Percentiles rank a stretch among this genome's conserved stretches.
These are phyloP conservation scores for Nanorana parkeri DNA, from an alignment of 2,113 vertebrate species.

Conservation along the genomic window DNA sequence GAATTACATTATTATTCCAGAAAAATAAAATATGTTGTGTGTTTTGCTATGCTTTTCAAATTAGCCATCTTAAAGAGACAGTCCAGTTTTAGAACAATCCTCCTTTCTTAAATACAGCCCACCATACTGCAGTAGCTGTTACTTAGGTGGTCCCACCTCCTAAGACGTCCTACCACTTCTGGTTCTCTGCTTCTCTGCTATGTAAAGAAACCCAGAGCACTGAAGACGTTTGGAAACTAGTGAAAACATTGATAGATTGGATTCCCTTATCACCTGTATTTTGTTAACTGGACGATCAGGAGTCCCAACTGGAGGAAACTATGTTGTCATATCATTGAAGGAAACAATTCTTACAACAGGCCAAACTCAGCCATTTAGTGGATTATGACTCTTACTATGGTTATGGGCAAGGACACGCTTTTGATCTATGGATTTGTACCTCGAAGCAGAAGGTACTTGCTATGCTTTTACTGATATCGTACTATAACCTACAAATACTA, in stretches of 20 bases:
- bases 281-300: background rate
- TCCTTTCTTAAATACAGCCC: background rate
- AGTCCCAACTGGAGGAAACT: too few relatives aligned
- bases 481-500: too few relatives aligned
- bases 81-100: background rate
- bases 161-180: background rate
- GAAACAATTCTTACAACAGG: background rate
- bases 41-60: too few relatives aligned
- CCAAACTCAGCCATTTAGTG: background rate
- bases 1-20: background rate
- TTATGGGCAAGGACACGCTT: background rate
- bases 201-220: background rate
- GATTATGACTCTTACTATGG: background rate
- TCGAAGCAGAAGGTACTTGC: background rate
- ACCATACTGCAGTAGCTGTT: background rate
- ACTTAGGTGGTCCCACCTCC: background rate
- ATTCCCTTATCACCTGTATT: background rate
- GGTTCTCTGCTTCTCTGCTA: background rate
- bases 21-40: background rate
- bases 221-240: background rate
- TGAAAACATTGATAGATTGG: background rate
- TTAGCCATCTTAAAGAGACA: conserved; percentile 3
- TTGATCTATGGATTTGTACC: conserved; percentile 6
- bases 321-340: too few relatives aligned
- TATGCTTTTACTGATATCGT: too few relatives aligned